Evolutionary conservation across 2,888 invertebrate species (phyloP).

Genomic region (Sphaerophoria rueppellii): DNA sequence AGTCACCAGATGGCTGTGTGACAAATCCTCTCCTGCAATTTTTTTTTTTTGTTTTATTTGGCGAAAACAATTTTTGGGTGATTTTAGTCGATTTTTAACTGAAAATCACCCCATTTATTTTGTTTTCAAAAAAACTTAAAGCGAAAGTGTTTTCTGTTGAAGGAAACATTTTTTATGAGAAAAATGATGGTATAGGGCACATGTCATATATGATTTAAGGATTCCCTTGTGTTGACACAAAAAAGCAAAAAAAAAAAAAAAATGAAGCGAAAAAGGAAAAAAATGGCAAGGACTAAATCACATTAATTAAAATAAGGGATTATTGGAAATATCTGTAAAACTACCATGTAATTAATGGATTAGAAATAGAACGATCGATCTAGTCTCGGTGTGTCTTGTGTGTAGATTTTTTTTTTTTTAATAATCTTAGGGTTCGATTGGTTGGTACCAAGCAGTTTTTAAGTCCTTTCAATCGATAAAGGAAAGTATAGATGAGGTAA

Average conservation of each 20-base stretch:
- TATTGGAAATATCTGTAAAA: slow-evolving; percentile 70
- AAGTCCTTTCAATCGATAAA: neutral
- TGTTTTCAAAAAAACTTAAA: slow-evolving; percentile 57
- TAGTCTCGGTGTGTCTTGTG: neutral
- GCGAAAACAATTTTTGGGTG: slow-evolving; percentile 49
- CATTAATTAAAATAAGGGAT: slow-evolving; percentile 73
- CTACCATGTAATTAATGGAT: slow-evolving; percentile 73
- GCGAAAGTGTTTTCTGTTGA: slow-evolving; percentile 36
- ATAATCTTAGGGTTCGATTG: slow-evolving; percentile 34
- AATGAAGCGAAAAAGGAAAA: neutral
- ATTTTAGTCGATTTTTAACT: slow-evolving; percentile 66
- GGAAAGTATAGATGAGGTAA: slow-evolving; percentile 25
- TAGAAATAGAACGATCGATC: slow-evolving; percentile 62
- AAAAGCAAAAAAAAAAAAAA: slow-evolving; percentile 16
- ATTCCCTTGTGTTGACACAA: slow-evolving; percentile 62
- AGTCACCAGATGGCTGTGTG: slow-evolving; percentile 66
- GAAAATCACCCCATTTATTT: slow-evolving; percentile 49
- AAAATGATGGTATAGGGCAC: slow-evolving; percentile 44
- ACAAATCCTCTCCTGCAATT: slow-evolving; percentile 54
- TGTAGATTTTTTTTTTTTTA: neutral
- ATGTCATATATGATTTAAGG: slow-evolving; percentile 65
- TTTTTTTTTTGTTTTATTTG: neutral
- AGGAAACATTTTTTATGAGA: slow-evolving; percentile 26
- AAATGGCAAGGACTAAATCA: slow-evolving; percentile 51
- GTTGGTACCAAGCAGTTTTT: neutral